phyloP scores from a whole-genome alignment of 2,888 invertebrate species.

The Hypomecis punctinalis region DNA sequence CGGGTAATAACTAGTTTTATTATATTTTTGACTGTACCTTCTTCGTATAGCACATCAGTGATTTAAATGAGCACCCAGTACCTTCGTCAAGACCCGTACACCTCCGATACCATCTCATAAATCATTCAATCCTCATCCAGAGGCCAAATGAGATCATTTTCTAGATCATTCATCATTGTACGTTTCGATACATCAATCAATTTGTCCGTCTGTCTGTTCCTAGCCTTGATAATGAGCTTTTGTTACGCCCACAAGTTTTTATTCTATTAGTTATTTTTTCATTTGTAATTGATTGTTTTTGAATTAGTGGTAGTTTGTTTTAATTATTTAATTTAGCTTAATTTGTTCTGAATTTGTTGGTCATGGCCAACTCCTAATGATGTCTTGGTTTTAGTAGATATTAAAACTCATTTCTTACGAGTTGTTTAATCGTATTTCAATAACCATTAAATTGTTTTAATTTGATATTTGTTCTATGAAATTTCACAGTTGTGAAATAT shows the following conservation, averaged over 20 bases:
- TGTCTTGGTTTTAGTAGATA: no score
- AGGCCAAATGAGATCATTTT: constrained; percentile 79
- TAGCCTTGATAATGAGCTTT: constrained; percentile 36
- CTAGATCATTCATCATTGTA: constrained; percentile 62
- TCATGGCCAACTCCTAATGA: no score
- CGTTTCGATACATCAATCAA: constrained; percentile 78
- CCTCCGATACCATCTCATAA: constrained; percentile 36
- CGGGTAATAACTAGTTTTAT: no score
- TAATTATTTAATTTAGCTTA: not conserved
- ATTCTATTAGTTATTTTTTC: constrained; percentile 37
- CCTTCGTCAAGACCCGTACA: not conserved
- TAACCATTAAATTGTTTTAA: no score
- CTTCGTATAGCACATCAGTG: no score
- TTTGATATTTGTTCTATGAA: no score
- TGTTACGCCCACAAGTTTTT: constrained; percentile 55
- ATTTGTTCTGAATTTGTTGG: not conserved
- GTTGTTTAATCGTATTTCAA: no score
- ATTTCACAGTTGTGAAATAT: no score
- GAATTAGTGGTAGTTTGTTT: not conserved
- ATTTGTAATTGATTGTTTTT: constrained; percentile 32
- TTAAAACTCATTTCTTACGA: no score
- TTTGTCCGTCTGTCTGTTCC: constrained; percentile 58
- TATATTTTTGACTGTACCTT: no score
- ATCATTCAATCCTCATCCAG: constrained; percentile 54
- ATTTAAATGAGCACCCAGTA: no score